Evolutionary conservation across 2,797 vertebrate genomes (phyloP).

Genomic region (Microctenopoma steveboyesi): DNA sequence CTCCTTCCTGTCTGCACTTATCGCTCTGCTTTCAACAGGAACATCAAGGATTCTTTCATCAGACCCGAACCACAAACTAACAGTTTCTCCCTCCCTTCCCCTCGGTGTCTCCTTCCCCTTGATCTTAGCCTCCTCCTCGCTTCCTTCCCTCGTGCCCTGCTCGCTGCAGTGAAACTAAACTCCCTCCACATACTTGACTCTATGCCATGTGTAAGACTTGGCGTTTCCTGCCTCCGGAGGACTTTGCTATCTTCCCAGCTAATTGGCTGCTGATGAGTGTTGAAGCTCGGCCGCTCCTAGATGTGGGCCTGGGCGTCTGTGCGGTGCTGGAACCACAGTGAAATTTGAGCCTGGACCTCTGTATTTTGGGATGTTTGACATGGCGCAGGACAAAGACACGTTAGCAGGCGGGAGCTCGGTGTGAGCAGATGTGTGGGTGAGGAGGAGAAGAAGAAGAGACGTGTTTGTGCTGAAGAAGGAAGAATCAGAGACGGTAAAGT

Average conservation of each 20-base stretch:
- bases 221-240: neutral
- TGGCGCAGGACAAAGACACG: conserved; percentile 65
- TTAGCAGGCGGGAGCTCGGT: conserved; percentile 49
- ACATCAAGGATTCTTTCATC: neutral
- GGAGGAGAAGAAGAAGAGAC: neutral
- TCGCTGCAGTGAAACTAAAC: neutral
- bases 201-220: neutral
- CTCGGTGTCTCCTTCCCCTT: neutral
- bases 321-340: conserved; percentile 52
- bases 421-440: conserved; percentile 58
- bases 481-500: conserved; percentile 34
- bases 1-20: conserved; percentile 44
- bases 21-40: conserved; percentile 1
- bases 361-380: conserved; percentile 73
- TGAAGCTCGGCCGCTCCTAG: conserved; percentile 49
- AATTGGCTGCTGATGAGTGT: conserved; percentile 18
- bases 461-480: conserved; percentile 17
- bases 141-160: too few species aligned
- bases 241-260: neutral
- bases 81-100: too few species aligned
- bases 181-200: neutral
- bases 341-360: conserved; percentile 52
- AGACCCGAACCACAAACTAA: neutral
- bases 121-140: neutral
- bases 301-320: conserved; percentile 50